A percentile compares a stretch with the other conserved stretches of the same genome.
Evolutionary conservation across 2,888 invertebrate genomes (phyloP).

Genomic region (Trachelus iudaicus): DNA sequence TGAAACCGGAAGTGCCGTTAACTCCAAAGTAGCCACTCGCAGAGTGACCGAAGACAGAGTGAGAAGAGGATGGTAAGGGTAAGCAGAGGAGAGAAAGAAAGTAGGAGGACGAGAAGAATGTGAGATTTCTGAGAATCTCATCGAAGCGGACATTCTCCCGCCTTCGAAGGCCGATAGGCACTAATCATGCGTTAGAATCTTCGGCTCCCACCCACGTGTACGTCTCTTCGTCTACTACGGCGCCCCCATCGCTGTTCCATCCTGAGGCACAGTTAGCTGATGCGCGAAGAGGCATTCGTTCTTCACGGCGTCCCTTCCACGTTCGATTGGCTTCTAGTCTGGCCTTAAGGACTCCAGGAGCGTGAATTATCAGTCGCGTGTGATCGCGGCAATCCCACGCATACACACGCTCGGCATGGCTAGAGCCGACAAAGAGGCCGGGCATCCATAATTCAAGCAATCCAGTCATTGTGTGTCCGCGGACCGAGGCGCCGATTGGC

Average conservation of each 20-base stretch:
- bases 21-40: background rate
- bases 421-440: conserved; percentile 50
- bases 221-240: conserved; percentile 1
- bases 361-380: conserved; percentile 57
- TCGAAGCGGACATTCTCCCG: conserved; percentile 24
- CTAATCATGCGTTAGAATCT: conserved; percentile 43
- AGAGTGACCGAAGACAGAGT: background rate
- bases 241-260: conserved; percentile 37
- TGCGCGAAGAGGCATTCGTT: background rate
- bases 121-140: conserved; percentile 41
- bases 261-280: background rate
- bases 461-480: conserved; percentile 50
- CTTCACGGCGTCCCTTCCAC: conserved; percentile 7
- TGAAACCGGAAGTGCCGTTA: background rate
- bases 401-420: conserved; percentile 14
- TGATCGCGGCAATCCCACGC: conserved; percentile 45
- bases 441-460: conserved; percentile 62
- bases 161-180: conserved; percentile 24
- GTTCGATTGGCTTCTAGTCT: background rate
- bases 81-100: background rate
- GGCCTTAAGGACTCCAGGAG: conserved; percentile 22
- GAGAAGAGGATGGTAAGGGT: background rate
- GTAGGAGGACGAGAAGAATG: background rate
- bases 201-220: conserved; percentile 15
- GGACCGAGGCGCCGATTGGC: conserved; percentile 53